Evolutionary conservation across 2,888 invertebrate genomes (phyloP).

Genomic region (Drosophila yooni): DNA sequence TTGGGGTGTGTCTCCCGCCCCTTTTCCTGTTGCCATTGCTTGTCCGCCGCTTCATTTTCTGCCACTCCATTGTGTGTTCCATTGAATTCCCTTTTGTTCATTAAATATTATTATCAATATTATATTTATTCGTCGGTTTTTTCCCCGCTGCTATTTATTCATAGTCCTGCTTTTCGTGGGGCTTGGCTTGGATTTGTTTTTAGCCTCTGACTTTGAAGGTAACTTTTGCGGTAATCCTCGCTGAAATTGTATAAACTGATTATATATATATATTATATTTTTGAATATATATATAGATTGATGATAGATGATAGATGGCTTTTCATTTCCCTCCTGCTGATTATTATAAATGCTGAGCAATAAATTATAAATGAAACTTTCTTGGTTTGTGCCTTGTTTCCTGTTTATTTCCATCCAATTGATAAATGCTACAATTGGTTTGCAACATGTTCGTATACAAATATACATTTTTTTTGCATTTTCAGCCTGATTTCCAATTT

Average conservation of each 20-base stretch:
- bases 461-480: neutral
- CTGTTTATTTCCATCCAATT: neutral
- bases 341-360: too few relatives aligned
- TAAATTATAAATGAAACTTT: too few relatives aligned
- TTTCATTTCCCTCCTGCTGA: too few relatives aligned
- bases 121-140: neutral
- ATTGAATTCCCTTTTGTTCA: neutral
- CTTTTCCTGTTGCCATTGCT: neutral
- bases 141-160: neutral
- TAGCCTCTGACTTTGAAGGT: neutral
- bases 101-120: neutral
- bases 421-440: too few relatives aligned
- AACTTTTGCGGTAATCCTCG: neutral
- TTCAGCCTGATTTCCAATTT: neutral
- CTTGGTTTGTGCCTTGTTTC: neutral
- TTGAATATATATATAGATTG: too few relatives aligned
- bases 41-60: neutral
- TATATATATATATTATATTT: neutral
- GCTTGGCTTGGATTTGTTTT: neutral
- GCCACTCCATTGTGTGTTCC: neutral
- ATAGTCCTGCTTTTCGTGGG: too few relatives aligned
- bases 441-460: neutral
- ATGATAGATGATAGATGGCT: too few relatives aligned
- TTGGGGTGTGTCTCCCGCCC: neutral
- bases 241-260: neutral